Evolutionary conservation across 2,797 vertebrate genomes (phyloP).

Genomic region (Labroides dimidiatus): DNA sequence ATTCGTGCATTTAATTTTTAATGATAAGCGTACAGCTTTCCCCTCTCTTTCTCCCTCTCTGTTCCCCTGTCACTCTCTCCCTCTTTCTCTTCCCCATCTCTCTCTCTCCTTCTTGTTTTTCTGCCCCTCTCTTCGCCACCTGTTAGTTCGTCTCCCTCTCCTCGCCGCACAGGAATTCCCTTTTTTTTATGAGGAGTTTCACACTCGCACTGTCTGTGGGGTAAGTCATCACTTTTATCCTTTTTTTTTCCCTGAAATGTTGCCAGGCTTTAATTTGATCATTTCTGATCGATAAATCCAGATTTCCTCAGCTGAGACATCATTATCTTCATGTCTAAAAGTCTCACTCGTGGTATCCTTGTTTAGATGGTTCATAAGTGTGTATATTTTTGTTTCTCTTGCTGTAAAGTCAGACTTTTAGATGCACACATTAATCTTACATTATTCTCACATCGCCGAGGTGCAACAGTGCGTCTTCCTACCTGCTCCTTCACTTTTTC

Average conservation of each 20-base stretch:
- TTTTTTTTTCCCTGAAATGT: constrained; percentile 25
- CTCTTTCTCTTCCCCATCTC: constrained; percentile 24
- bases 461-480: constrained; percentile 64
- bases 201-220: constrained; percentile 64
- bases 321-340: background rate
- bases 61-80: constrained; percentile 24
- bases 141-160: constrained; percentile 75
- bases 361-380: background rate
- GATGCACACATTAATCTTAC: constrained; percentile 4
- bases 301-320: no score
- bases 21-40: constrained; percentile 55
- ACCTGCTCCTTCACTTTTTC: constrained; percentile 44
- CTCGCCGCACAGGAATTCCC: constrained; percentile 67
- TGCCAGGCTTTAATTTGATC: background rate
- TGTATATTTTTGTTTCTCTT: background rate
- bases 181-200: constrained; percentile 79
- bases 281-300: background rate
- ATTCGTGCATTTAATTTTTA: constrained; percentile 69
- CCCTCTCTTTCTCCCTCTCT: constrained; percentile 11
- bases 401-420: background rate
- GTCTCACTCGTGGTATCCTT: background rate
- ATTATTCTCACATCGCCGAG: constrained; percentile 32
- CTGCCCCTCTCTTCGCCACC: constrained; percentile 68
- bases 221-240: constrained; percentile 58
- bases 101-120: constrained; percentile 44